Conservation (phyloP, 1,140 invertebrate genomes). For the Drosophila setifemur region DNA sequence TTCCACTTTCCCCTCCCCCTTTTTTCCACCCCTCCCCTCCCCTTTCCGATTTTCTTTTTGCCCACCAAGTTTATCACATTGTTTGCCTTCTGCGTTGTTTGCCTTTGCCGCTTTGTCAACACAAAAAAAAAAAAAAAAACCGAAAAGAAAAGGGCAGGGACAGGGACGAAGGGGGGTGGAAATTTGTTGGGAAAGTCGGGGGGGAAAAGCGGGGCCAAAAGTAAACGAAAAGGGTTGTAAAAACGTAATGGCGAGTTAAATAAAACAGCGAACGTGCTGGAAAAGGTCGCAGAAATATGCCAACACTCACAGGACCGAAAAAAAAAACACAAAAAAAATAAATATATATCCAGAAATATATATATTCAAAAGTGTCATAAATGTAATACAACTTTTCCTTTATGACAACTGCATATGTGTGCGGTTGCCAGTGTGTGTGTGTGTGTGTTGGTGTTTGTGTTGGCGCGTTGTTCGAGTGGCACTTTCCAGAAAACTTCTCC, state of each 20-base stretch:
- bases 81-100: conserved; percentile 69
- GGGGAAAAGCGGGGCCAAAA: conserved; percentile 1
- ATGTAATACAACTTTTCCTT: conserved; percentile 77
- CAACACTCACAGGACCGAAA: not conserved
- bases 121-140: conserved; percentile 13
- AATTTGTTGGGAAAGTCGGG: not conserved
- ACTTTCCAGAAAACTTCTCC: conserved; percentile 42
- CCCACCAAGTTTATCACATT: conserved; percentile 40
- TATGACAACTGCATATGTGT: conserved; percentile 54
- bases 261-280: conserved; percentile 67
- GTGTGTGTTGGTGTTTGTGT: conserved; percentile 30
- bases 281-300: conserved; percentile 22
- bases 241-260: conserved; percentile 75
- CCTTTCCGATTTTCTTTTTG: not conserved
- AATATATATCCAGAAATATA: conserved; percentile 56
- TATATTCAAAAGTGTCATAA: conserved; percentile 76
- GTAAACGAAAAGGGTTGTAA: conserved; percentile 68
- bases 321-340: not conserved
- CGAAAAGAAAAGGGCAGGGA: not conserved
- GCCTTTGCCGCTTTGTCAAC: conserved; percentile 71
- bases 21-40: not conserved
- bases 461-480: conserved; percentile 63
- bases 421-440: conserved; percentile 4
- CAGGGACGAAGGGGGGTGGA: not conserved
- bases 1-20: conserved; percentile 25